Evolutionary conservation across 2,797 vertebrate species (phyloP), one percentile per base, ranked within the genome.

Genomic region (Pipistrellus kuhlii): DNA sequence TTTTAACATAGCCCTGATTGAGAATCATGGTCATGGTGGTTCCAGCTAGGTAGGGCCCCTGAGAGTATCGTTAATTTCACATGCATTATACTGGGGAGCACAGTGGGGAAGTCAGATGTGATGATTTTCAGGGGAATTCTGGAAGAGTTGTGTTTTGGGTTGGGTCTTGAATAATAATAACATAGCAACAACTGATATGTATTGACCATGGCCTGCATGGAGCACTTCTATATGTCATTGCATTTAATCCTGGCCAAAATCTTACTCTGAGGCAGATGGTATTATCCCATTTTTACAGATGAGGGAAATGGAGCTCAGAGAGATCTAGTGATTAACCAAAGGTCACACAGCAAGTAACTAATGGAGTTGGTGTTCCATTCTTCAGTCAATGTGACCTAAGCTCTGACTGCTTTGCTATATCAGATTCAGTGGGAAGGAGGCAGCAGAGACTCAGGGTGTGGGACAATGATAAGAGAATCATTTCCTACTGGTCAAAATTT

Each of bases 401-500:
- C 80, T 91, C 75, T 73, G 23, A 27, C 13, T 72, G 30, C 51
- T 3, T 0, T 35, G 44, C 23, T 53, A 32, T 57, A 14, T 75
- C 46, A 10, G 27, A 66, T 30, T 57, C 51, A 32, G 53, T 82
- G 20, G 55, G 38, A 59, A 57, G 73, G 30, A 73, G 68, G 48
- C 15, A 25, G 12, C 90, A 88, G 82, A 64, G 59, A 62, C 10
- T 64, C 8, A 1, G 46, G 12, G 17, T 41, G 25, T 59, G 75
- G 23, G 12, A 7, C 38, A 59, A 41, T 14, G 0, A 78, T 6
- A 59, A 62, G 32, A 82, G 25, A 72, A 78, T 82, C 73, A 88
- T 69, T 93, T 85, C 25, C 6, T 51, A 66, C n/a, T 88, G 59
- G 51, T 82, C 30, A 69, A 77, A 44, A 68, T 85, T 57, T 91